Evolutionary conservation across 2,888 invertebrate genomes (phyloP).

Genomic region (Drosophila setosimentum): DNA sequence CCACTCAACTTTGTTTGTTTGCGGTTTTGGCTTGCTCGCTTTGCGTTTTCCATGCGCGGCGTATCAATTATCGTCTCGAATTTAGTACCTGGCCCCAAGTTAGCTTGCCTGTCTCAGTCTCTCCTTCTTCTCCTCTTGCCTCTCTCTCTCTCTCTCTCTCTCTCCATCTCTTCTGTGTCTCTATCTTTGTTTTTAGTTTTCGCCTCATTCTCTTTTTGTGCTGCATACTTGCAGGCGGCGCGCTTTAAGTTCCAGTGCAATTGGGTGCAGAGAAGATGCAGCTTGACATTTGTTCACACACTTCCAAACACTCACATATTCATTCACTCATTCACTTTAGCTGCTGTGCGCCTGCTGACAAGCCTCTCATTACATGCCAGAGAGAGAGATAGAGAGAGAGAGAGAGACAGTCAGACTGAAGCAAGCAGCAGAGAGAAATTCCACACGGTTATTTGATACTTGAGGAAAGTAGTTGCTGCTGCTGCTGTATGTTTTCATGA

Average conservation of each 20-base stretch:
- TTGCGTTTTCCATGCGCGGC: slow-evolving; percentile 66
- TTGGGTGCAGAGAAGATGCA: slow-evolving; percentile 25
- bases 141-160: neutral
- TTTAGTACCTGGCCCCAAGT: slow-evolving; percentile 43
- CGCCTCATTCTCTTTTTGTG: slow-evolving; percentile 2
- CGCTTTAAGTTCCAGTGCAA: slow-evolving; percentile 72
- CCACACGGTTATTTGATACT: slow-evolving; percentile 55
- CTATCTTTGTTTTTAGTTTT: slow-evolving; percentile 6
- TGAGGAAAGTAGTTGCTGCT: slow-evolving; percentile 31
- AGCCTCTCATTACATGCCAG: slow-evolving; percentile 58
- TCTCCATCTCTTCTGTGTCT: neutral
- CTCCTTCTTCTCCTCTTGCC: neutral
- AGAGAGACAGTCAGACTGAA: neutral
- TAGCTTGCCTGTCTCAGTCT: neutral
- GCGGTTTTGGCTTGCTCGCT: slow-evolving; percentile 69
- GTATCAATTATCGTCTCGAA: slow-evolving; percentile 76
- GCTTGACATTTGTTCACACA: slow-evolving; percentile 21
- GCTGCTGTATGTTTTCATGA: slow-evolving; percentile 10
- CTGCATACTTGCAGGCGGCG: slow-evolving; percentile 62
- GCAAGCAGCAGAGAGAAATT: slow-evolving; percentile 24
- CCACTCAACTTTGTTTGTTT: slow-evolving; percentile 71
- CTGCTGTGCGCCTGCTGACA: slow-evolving; percentile 38
- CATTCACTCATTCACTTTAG: slow-evolving; percentile 26
- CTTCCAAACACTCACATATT: slow-evolving; percentile 11
- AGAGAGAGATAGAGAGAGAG: slow-evolving; percentile 16